Evolutionary conservation across 2,888 invertebrate species (phyloP).

Genomic region (Chrysodeixis includens): DNA sequence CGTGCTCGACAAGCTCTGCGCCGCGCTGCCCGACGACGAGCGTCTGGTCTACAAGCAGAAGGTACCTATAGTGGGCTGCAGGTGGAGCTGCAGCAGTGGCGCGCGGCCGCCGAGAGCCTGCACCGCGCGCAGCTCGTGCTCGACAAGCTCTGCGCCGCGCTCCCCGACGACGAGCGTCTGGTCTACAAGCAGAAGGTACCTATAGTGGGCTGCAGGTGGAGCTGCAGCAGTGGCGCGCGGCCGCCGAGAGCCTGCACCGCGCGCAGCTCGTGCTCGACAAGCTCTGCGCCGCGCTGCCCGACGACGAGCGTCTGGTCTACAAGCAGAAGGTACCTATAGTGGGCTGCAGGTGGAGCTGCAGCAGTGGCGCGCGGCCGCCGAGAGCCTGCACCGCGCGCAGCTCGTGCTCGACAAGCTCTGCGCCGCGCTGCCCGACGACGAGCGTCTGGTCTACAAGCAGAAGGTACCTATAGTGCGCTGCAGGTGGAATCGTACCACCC

Average conservation of each 20-base stretch:
- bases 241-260: constrained; percentile 94
- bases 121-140: constrained; percentile 97
- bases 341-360: constrained; percentile 96
- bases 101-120: constrained; percentile 94
- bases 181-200: constrained; percentile 92
- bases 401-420: constrained; percentile 97
- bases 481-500: no score
- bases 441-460: constrained; percentile 90
- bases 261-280: constrained; percentile 98
- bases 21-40: constrained; percentile 66
- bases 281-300: constrained; percentile 88
- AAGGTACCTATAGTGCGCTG: constrained; percentile 91
- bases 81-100: constrained; percentile 98
- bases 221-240: constrained; percentile 95
- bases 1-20: constrained; percentile 97
- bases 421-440: constrained; percentile 72
- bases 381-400: constrained; percentile 94
- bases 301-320: constrained; percentile 84
- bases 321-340: constrained; percentile 91
- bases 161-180: constrained; percentile 46
- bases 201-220: constrained; percentile 96
- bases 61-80: constrained; percentile 92
- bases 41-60: constrained; percentile 91
- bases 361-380: constrained; percentile 96
- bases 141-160: constrained; percentile 93